Conservation (phyloP, 2,797 vertebrate genomes). For the Chaunax sp. region DNA sequence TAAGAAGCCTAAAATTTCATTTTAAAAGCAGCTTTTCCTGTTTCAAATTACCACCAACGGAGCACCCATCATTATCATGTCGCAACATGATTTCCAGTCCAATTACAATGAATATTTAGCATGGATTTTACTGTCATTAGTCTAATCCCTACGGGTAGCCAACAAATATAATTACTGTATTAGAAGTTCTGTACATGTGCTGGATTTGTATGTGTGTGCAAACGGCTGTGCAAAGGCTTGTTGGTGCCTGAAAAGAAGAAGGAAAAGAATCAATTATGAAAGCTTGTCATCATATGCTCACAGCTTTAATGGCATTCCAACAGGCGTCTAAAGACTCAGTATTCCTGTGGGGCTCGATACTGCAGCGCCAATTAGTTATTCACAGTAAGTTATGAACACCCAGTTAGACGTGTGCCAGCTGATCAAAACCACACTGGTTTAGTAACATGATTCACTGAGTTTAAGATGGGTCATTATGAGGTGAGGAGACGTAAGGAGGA, state of each 20-base stretch:
- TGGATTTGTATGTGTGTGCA: slow-evolving; percentile 13
- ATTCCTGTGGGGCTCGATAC: slow-evolving; percentile 44
- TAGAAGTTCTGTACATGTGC: slow-evolving; percentile 50
- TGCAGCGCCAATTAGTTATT: slow-evolving; percentile 58
- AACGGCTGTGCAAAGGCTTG: slow-evolving; percentile 27
- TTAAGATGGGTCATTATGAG: slow-evolving; percentile 25
- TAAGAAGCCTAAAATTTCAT: background rate
- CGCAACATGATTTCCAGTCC: slow-evolving; percentile 54
- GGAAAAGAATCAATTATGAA: slow-evolving; percentile 69
- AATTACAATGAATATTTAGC: slow-evolving; percentile 69
- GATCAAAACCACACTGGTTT: slow-evolving; percentile 41
- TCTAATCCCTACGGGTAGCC: slow-evolving; percentile 68
- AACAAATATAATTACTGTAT: slow-evolving; percentile 73
- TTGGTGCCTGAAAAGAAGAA: slow-evolving; percentile 25
- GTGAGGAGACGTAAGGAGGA: background rate
- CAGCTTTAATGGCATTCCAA: slow-evolving; percentile 67
- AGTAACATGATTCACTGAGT: slow-evolving; percentile 23
- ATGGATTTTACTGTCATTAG: slow-evolving; percentile 67
- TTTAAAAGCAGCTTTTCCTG: background rate
- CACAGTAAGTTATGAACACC: slow-evolving; percentile 32
- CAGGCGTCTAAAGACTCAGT: slow-evolving; percentile 41
- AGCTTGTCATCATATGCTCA: slow-evolving; percentile 59
- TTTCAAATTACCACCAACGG: slow-evolving; percentile 20
- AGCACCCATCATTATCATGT: slow-evolving; percentile 51
- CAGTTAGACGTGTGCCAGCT: slow-evolving; percentile 42